Evolutionary conservation across 2,888 invertebrate species (phyloP).

Genomic region (Amphipyra tragopoginis): DNA sequence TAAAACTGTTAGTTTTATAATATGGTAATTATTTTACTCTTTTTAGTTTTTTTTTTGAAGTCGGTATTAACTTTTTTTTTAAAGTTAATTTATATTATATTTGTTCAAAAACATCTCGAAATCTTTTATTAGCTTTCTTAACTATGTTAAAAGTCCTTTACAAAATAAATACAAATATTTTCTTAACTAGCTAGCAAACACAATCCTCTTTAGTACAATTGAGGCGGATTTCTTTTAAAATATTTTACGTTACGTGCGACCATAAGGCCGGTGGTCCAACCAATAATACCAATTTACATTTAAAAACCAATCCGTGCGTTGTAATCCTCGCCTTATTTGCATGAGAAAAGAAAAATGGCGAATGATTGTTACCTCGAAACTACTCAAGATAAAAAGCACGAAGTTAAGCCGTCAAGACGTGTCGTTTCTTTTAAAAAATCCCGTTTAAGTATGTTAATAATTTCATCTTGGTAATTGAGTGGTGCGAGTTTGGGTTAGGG

Average conservation of each 20-base stretch:
- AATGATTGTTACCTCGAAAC: slow-evolving; percentile 51
- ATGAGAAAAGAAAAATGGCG: slow-evolving; percentile 56
- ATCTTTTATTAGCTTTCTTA: not conserved
- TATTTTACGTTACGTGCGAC: slow-evolving; percentile 66
- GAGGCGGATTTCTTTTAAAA: slow-evolving; percentile 13
- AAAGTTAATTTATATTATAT: not conserved
- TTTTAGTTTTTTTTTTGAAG: too few relatives aligned
- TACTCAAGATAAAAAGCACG: slow-evolving; percentile 52
- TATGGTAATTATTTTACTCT: too few relatives aligned
- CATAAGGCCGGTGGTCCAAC: slow-evolving; percentile 54
- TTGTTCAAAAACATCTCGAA: not conserved
- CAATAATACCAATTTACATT: slow-evolving; percentile 56
- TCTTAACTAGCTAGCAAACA: slow-evolving; percentile 33
- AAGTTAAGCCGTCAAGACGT: slow-evolving; percentile 63
- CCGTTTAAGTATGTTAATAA: slow-evolving; percentile 74
- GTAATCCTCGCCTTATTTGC: slow-evolving; percentile 52
- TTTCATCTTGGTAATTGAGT: slow-evolving; percentile 73
- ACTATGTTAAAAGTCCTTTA: not conserved
- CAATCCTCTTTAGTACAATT: slow-evolving; percentile 30
- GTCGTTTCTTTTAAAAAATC: slow-evolving; percentile 64
- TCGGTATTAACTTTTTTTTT: too few relatives aligned
- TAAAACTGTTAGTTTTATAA: too few relatives aligned
- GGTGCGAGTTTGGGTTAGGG: slow-evolving; percentile 55
- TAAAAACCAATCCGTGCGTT: slow-evolving; percentile 54
- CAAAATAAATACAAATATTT: slow-evolving; percentile 30